Conservation (phyloP, 2,888 invertebrate genomes). For the Luffia ferchaultella region DNA sequence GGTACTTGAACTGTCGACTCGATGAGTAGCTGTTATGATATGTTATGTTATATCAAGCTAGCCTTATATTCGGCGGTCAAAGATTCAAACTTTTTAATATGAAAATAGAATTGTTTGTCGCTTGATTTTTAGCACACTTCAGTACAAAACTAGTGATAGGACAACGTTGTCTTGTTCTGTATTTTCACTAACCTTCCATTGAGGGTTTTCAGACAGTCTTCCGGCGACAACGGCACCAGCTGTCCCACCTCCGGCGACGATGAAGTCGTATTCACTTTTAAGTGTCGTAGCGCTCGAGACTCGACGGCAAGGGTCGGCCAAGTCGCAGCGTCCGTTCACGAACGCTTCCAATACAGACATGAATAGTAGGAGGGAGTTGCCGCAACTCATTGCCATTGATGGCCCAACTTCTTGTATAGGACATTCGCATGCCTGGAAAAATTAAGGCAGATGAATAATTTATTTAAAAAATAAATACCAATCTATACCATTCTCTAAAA, state of each 20-base stretch:
- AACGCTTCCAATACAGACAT: conserved; percentile 72
- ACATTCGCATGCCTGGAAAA: conserved; percentile 59
- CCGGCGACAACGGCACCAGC: conserved; percentile 71
- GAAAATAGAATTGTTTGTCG: no score
- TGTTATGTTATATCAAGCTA: no score
- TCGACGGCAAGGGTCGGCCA: conserved; percentile 69
- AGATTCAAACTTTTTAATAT: no score
- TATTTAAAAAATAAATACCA: no score
- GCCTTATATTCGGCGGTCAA: no score
- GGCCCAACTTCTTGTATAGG: conserved; percentile 64
- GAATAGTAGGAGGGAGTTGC: conserved; percentile 68
- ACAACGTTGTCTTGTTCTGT: no score
- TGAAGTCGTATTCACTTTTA: conserved; percentile 69
- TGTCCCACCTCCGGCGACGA: conserved; percentile 73
- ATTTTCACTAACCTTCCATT: conserved; percentile 60
- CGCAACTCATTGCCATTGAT: conserved; percentile 63
- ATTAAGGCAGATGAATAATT: no score
- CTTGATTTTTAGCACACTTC: no score
- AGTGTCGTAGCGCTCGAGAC: conserved; percentile 41
- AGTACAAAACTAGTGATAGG: no score
- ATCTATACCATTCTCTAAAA: no score
- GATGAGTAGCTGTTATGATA: no score
- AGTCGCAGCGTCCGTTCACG: conserved; percentile 63
- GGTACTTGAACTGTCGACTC: no score
- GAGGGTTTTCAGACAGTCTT: conserved; percentile 69